Conservation (phyloP, 2,888 invertebrate species). For the Tipula vernalis region DNA sequence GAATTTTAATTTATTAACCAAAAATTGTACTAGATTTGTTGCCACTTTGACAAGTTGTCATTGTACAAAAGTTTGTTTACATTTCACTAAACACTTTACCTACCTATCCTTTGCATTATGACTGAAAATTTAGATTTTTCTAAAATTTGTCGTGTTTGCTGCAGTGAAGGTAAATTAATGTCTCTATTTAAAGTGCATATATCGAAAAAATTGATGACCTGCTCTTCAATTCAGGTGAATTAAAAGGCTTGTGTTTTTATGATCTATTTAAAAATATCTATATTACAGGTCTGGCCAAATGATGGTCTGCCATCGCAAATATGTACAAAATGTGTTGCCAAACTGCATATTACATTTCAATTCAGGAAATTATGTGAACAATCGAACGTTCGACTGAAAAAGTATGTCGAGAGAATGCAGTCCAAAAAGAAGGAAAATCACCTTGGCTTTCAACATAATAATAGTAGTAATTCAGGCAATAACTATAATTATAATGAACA, state of each 20-base stretch:
- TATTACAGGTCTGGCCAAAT: slow-evolving; percentile 35
- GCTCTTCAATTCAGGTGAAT: slow-evolving; percentile 34
- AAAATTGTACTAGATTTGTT: not conserved
- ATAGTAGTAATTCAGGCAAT: not conserved
- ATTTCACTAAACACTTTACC: not conserved
- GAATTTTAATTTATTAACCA: not conserved
- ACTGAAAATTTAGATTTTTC: slow-evolving; percentile 8
- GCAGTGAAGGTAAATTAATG: slow-evolving; percentile 11
- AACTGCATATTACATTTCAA: slow-evolving; percentile 36
- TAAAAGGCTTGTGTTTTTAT: not conserved
- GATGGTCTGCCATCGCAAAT: slow-evolving; percentile 37
- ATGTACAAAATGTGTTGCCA: slow-evolving; percentile 36
- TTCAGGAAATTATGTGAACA: slow-evolving; percentile 38
- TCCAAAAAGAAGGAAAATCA: slow-evolving; percentile 8
- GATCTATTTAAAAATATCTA: too few relatives aligned
- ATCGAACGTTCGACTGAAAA: slow-evolving; percentile 34
- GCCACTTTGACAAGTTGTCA: not conserved
- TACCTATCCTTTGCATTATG: not conserved
- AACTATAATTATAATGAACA: not conserved
- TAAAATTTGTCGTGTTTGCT: slow-evolving; percentile 12
- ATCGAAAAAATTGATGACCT: slow-evolving; percentile 37
- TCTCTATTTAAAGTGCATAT: slow-evolving; percentile 11
- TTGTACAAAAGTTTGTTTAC: not conserved
- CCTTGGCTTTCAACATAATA: not conserved
- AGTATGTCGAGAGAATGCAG: slow-evolving; percentile 23